Conservation (phyloP, 2,113 vertebrate genomes). For the Cygnus atratus region DNA sequence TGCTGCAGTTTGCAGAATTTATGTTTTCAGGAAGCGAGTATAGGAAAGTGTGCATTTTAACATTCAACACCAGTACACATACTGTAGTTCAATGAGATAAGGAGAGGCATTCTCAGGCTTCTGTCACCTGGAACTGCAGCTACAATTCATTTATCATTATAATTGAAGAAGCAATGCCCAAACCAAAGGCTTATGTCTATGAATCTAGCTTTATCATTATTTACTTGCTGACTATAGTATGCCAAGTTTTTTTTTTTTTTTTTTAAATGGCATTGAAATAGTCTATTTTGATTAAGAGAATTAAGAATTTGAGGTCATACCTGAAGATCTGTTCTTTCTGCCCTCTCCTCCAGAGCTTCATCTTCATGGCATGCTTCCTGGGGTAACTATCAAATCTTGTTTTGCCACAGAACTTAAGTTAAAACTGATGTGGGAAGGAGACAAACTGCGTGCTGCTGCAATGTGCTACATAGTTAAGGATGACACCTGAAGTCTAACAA, state of each 20-base stretch:
- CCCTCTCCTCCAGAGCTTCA: not conserved
- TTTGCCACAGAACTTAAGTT: not conserved
- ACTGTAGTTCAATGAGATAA: accelerated
- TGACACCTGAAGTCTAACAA: not conserved
- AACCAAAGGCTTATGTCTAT: not conserved
- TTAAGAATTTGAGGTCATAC: not conserved
- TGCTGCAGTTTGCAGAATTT: slow-evolving; percentile 38
- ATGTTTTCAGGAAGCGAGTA: not conserved
- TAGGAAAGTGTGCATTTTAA: not conserved
- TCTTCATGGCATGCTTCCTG: accelerated
- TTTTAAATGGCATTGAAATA: not conserved
- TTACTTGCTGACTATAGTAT: not conserved
- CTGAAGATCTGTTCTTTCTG: not conserved
- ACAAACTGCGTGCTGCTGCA: accelerated
- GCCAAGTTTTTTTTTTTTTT: not conserved
- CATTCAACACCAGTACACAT: accelerated
- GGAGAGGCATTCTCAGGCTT: not conserved
- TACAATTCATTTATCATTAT: not conserved
- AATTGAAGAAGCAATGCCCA: not conserved
- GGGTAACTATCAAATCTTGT: not conserved
- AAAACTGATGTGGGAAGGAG: not conserved
- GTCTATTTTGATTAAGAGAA: not conserved
- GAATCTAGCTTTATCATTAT: not conserved
- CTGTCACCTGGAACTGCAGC: not conserved
- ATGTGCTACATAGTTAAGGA: accelerated